phyloP scores from a whole-genome alignment of 2,888 invertebrate genomes.

The Macaria notata region DNA sequence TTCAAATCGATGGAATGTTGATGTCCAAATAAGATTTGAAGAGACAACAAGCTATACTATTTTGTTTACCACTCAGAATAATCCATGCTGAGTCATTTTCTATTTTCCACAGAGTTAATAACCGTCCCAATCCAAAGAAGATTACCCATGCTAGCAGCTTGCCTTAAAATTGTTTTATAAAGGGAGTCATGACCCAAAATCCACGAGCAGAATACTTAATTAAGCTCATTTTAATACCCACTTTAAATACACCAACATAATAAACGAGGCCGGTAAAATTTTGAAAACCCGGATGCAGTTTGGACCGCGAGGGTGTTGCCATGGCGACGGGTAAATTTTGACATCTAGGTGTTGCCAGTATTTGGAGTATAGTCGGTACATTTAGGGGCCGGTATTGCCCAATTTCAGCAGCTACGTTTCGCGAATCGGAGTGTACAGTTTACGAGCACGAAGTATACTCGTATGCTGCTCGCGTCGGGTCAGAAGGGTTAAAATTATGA shows the following conservation, averaged over 20 bases:
- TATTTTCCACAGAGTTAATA: no score
- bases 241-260: conserved; percentile 52
- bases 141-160: not conserved
- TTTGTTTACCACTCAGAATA: no score
- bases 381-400: conserved; percentile 33
- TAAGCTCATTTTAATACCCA: conserved; percentile 60
- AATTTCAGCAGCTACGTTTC: conserved; percentile 36
- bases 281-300: conserved; percentile 66
- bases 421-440: conserved; percentile 47
- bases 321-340: conserved; percentile 69
- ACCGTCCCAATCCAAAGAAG: no score
- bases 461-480: conserved; percentile 52
- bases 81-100: no score
- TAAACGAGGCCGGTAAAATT: conserved; percentile 54
- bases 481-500: conserved; percentile 65
- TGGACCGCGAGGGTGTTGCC: conserved; percentile 71
- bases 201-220: conserved; percentile 29
- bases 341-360: conserved; percentile 63
- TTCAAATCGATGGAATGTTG: conserved; percentile 14
- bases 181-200: conserved; percentile 2
- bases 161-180: not conserved
- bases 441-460: conserved; percentile 45
- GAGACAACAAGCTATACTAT: no score
- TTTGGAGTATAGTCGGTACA: conserved; percentile 40
- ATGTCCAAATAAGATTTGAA: not conserved